Conservation (phyloP, 1,140 invertebrate species). For the Drosophila punjabiensis region DNA sequence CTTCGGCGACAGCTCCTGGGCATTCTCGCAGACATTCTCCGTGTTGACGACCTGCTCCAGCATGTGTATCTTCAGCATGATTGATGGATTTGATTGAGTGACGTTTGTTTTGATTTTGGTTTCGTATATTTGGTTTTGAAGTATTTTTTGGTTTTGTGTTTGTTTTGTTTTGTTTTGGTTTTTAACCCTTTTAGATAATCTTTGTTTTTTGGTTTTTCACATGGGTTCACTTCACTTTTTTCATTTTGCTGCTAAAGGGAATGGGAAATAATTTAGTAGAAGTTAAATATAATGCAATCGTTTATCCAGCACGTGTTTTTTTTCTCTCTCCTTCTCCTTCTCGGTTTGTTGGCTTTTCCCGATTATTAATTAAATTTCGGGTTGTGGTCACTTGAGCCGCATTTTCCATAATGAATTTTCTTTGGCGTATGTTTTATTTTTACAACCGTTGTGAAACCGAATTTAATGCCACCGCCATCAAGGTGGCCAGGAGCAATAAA, state of each 20-base stretch:
- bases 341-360: constrained; percentile 3
- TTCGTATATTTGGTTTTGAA: constrained; percentile 62
- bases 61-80: constrained; percentile 84
- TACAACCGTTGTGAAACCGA: constrained; percentile 59
- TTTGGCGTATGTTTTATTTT: constrained; percentile 38
- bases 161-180: constrained; percentile 37
- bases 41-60: constrained; percentile 76
- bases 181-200: constrained; percentile 28
- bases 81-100: constrained; percentile 61
- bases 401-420: constrained; percentile 55
- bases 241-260: constrained; percentile 37
- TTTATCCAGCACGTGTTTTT: constrained; percentile 40
- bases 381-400: constrained; percentile 45
- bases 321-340: not conserved
- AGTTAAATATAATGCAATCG: constrained; percentile 23
- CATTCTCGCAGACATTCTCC: constrained; percentile 69
- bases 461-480: constrained; percentile 43
- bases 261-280: not conserved
- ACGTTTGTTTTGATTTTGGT: constrained; percentile 62
- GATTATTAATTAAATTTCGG: constrained; percentile 62
- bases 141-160: constrained; percentile 39
- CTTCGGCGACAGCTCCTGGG: constrained; percentile 70
- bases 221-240: constrained; percentile 36
- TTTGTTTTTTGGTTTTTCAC: constrained; percentile 30
- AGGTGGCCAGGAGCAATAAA: constrained; percentile 39